phyloP scores from a whole-genome alignment of 2,113 vertebrate species.

The Neomonachus schauinslandi region DNA sequence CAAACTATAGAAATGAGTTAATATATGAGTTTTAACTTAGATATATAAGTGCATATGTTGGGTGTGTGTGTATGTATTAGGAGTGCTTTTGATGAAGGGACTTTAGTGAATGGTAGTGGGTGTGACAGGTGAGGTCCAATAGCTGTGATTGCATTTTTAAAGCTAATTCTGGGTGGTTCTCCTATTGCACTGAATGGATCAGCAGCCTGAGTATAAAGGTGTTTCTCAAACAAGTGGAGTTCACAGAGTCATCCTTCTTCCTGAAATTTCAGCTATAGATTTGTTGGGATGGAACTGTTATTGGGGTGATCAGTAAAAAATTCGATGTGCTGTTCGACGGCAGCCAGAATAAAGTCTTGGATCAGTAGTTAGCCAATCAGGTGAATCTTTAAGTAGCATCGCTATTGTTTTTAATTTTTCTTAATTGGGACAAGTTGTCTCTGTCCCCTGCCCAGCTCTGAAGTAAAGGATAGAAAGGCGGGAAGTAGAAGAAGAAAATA shows the following conservation, averaged over 20 bases:
- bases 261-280: background rate
- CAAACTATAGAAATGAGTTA: background rate
- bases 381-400: background rate
- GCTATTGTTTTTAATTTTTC: background rate
- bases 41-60: background rate
- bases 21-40: background rate
- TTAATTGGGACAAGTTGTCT: background rate
- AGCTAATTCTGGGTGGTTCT: background rate
- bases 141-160: background rate
- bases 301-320: background rate
- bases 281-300: background rate
- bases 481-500: background rate
- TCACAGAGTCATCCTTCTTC: background rate
- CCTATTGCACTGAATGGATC: background rate
- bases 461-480: background rate
- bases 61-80: background rate
- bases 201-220: background rate
- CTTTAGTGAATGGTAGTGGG: background rate
- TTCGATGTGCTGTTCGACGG: background rate
- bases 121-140: background rate
- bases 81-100: background rate
- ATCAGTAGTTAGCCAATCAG: background rate
- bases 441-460: background rate
- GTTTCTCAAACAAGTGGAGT: background rate
- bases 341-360: background rate